These are phyloP conservation scores for Mormyrus iriodes DNA, from an alignment of 2,113 vertebrate genomes.

Conservation along the genomic window DNA sequence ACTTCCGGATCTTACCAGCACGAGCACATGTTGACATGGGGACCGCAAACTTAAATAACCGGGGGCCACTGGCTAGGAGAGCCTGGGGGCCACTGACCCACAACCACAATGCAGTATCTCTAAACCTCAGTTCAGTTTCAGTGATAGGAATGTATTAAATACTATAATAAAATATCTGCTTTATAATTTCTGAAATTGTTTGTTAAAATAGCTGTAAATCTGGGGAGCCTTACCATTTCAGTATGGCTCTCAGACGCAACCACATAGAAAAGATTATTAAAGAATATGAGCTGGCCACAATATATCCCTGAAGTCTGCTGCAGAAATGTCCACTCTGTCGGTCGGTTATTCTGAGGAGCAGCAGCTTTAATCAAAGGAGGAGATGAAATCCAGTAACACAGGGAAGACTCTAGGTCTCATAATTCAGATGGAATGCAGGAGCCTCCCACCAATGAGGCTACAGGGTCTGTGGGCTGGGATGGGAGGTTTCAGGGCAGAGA, in stretches of 20 bases:
- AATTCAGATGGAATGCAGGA: neutral
- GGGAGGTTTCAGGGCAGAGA: neutral
- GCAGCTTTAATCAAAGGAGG: neutral
- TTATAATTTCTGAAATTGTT: neutral
- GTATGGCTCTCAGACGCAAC: neutral
- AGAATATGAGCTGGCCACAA: neutral
- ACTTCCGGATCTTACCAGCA: neutral
- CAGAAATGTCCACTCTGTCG: neutral
- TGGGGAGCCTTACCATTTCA: neutral
- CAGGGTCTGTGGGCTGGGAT: neutral
- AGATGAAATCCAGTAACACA: neutral
- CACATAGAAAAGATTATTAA: neutral
- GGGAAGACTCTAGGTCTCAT: neutral
- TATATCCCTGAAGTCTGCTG: neutral
- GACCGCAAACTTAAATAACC: neutral
- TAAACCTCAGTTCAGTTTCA: neutral
- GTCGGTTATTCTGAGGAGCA: neutral
- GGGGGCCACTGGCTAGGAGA: neutral
- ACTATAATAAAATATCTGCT: neutral
- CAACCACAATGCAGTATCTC: neutral
- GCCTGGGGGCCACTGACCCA: neutral
- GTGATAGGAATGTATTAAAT: neutral
- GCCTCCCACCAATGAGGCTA: neutral
- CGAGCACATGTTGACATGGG: neutral
- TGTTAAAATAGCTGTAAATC: neutral